Conservation (phyloP, 2,888 invertebrate genomes). For the Drosophila quinaria region DNA sequence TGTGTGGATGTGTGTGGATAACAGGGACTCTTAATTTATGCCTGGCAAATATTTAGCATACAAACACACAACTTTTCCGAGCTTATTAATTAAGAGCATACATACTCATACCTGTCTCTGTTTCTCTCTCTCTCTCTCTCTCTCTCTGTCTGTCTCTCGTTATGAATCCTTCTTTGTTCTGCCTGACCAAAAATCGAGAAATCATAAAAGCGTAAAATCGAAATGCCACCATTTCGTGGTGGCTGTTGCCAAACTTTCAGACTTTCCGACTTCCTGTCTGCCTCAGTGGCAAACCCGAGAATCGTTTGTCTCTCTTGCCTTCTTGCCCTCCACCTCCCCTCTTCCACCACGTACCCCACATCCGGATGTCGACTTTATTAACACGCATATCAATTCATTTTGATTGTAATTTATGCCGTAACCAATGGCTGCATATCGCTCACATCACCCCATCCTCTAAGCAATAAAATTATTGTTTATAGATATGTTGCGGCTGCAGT, state of each 20-base stretch:
- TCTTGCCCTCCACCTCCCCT: neutral
- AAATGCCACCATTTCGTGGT: constrained; percentile 78
- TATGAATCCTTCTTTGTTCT: constrained; percentile 7
- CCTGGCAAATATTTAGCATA: constrained; percentile 76
- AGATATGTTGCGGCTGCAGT: constrained; percentile 76
- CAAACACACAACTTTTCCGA: constrained; percentile 58
- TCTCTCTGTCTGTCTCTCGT: neutral
- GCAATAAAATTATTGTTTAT: constrained; percentile 78
- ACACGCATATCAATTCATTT: constrained; percentile 83
- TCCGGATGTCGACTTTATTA: constrained; percentile 56
- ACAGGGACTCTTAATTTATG: constrained; percentile 63
- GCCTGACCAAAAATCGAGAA: constrained; percentile 65
- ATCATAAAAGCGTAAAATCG: constrained; percentile 81
- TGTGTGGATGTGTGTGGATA: constrained; percentile 11
- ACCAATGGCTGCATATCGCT: constrained; percentile 82
- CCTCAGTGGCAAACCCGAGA: constrained; percentile 12
- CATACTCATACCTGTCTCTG: constrained; percentile 18
- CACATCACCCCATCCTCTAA: constrained; percentile 53
- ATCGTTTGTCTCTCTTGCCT: constrained; percentile 17
- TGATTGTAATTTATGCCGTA: constrained; percentile 84
- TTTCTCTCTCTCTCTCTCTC: neutral
- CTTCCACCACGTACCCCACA: neutral
- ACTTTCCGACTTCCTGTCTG: constrained; percentile 67
- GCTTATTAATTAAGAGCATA: constrained; percentile 75
- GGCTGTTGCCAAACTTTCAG: constrained; percentile 64